Base-by-base conservation (phyloP, 1,140 invertebrate genomes). In the Danaus plexippus region DNA sequence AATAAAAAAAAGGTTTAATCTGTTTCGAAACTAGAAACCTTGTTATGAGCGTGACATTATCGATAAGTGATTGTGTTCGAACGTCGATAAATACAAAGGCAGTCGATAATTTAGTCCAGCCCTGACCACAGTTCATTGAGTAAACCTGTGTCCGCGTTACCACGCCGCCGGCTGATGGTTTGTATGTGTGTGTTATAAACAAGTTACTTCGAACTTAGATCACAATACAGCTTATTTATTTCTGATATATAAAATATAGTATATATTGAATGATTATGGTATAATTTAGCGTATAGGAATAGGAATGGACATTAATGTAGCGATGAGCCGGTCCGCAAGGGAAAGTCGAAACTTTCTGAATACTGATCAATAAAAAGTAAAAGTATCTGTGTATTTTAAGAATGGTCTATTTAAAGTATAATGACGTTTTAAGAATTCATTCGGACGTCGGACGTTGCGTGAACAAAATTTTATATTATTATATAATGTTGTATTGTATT, bases 341-440 rank as follows among this genome's bases (percentile, higher is more conserved):
- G 80, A 82, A 85, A 82, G 81, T 75, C 66, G 55, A 61, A 68
- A 75, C 70, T 80, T 78, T 85, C 79, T 75, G 76, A 79, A 82
- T 84, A 75, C 69, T 80, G 71, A 84, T 84, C 66, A 71, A 75
- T 71, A 75, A 77, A 80, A 82, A 84, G 80, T 82, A 80, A 84
- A 77, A 84, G 80, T 79, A 63, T 45, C 48, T 64, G 57, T 61
- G 54, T 61, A 57, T 59, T 72, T 73, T 68, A 67, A 56, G 61
- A 69, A 67, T 62, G 44, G 62, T 54, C 61, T 59, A 69, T 72
- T 72, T 56, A 60, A 59, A 70, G 57, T 68, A 67, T 74, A 74
- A 72, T 66, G 54, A 51, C 62, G 52, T 62, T 61, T 64, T 66
- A 62, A 60, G 61, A 65, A 69, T 74, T 69, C 54, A 66, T 63